Base-by-base conservation (phyloP, 2,888 invertebrate genomes). In the Apotomis betuletana region DNA sequence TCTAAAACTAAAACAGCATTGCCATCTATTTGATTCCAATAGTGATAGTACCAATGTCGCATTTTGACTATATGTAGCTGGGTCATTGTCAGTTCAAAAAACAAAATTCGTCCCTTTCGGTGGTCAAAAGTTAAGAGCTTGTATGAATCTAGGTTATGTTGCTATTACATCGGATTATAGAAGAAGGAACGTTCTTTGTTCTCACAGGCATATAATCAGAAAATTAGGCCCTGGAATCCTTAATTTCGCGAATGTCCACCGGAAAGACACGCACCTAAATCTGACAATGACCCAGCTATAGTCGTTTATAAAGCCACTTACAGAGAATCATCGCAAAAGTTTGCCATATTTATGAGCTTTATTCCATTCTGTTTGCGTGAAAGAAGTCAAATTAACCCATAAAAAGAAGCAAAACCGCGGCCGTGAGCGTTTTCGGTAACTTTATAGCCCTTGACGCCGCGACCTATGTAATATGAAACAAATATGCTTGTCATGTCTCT, bases 331-430 rank as follows among this genome's bases (percentile, higher is more conserved):
- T 70, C 15, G 65, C 46, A 54, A 60, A 65, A 49, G 5, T 60
- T 59, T 51, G 15, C 49, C 15, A 57, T 69, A 69, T 69, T 69
- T 62, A 62, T 62, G 61, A 63, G 69, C 49, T 36, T 3, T 58
- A 27, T 63, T 6, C 58, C 52, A 60, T 54, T 59, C 65, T 57
- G 54, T 15, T 60, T 61, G 36, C 58, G 67, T 52, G 71, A 67
- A 71, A 65, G 5, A 36, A 57, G 13, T 38, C 13, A 44, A 61
- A 71, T 71, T 67, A 67, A 67, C 61, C 67, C 61, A 41, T 67
- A 71, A 67, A 67, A 61, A 57, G 36, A 57, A 61, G 51, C 46
- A 13, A 65, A 49, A 36, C 13, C 61, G 67, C 51, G 67, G 12
- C 71, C 61, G 8, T 61, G 67, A 67, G 62, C 36, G 41, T 44